Evolutionary conservation across 1,140 invertebrate genomes (phyloP).

Genomic region (Arion vulgaris): DNA sequence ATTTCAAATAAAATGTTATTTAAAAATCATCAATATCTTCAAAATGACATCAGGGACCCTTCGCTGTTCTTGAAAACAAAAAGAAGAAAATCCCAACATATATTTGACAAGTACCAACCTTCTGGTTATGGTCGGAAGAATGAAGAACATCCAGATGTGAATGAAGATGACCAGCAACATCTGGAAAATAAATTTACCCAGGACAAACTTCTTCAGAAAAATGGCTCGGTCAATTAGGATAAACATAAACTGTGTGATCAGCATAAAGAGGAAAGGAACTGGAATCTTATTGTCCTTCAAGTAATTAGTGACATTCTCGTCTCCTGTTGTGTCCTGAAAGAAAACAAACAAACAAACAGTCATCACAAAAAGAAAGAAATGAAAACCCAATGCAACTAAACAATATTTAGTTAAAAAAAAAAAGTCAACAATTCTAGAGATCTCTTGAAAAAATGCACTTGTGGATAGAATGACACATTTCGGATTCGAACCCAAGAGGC

Average conservation of each 20-base stretch:
- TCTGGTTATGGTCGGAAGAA: constrained; percentile 93
- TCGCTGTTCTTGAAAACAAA: no score
- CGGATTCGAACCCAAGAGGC: no score
- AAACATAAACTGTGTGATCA: constrained; percentile 89
- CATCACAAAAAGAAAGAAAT: no score
- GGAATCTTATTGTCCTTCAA: constrained; percentile 83
- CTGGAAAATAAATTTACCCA: constrained; percentile 86
- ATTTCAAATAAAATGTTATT: no score
- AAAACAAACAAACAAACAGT: background rate
- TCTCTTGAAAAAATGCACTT: no score
- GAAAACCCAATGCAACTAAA: no score
- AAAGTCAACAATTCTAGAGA: no score
- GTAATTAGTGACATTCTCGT: constrained; percentile 91
- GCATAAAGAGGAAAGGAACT: constrained; percentile 94
- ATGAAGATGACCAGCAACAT: constrained; percentile 91
- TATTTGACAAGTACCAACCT: constrained; percentile 80
- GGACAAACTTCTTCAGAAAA: constrained; percentile 94
- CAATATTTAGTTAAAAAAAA: no score
- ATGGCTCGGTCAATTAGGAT: constrained; percentile 94
- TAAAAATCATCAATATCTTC: no score
- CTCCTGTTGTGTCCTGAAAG: constrained; percentile 88
- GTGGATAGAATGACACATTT: no score
- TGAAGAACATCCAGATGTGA: constrained; percentile 98
- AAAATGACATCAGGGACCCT: no score
- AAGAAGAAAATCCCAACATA: no score